Evolutionary conservation across 2,113 vertebrate species (phyloP).

Genomic region (Meriones unguiculatus): DNA sequence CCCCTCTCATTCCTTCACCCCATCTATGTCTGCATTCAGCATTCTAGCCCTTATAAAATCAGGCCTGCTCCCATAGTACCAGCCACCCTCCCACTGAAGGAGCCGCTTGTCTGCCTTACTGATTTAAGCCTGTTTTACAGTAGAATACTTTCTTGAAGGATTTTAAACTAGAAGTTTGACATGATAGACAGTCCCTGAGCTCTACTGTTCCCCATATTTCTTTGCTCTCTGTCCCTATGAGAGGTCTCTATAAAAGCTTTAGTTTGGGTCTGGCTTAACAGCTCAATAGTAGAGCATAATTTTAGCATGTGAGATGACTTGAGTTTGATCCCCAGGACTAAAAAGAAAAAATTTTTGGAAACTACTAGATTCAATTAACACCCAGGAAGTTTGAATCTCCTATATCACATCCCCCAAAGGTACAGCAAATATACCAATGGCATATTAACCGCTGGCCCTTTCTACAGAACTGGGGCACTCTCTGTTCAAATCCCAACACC

Average conservation of each 20-base stretch:
- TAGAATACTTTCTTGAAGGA: not conserved
- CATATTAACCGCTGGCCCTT: not conserved
- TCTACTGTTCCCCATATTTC: not conserved
- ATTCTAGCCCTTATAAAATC: not conserved
- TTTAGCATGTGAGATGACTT: not conserved
- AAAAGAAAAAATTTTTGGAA: conserved; percentile 41
- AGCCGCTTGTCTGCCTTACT: not conserved
- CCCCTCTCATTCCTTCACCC: not conserved
- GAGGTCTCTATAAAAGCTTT: not conserved
- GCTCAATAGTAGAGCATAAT: not conserved
- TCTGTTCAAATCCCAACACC: conserved; percentile 18
- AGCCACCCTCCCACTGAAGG: not conserved
- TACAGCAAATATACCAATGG: not conserved
- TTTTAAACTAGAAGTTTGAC: not conserved
- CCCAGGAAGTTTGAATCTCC: not conserved
- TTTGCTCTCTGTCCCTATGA: not conserved
- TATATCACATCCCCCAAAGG: not conserved
- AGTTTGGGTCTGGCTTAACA: not conserved
- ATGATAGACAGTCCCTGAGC: not conserved
- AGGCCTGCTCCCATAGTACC: not conserved
- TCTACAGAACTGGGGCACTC: not conserved
- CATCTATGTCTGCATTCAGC: not conserved
- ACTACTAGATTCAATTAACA: conserved; percentile 31
- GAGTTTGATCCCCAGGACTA: not conserved
- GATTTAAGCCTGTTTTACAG: not conserved